phyloP scores from a whole-genome alignment of 92 coral and sea anemone species.

The Epizoanthus scotinus region DNA sequence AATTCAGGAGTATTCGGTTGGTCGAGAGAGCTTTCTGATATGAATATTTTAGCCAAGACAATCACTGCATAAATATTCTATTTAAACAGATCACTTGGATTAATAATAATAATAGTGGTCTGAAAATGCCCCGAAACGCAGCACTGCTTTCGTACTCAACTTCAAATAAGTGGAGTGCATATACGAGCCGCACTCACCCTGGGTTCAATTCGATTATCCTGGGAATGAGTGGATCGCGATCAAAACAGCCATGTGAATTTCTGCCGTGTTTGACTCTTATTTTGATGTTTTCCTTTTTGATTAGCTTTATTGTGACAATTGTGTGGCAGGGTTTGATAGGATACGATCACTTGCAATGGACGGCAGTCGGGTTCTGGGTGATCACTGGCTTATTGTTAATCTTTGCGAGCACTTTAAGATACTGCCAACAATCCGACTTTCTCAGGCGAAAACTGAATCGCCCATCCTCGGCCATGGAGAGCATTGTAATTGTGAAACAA shows the following conservation, averaged over 20 bases:
- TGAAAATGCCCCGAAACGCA: conserved; percentile 30
- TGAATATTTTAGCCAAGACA: conserved; percentile 24
- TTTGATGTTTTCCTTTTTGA: conserved; percentile 19
- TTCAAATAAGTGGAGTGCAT: conserved; percentile 28
- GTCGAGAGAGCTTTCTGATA: background rate
- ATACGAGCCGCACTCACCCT: conserved; percentile 9
- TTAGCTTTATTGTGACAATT: conserved; percentile 18
- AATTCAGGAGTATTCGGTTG: background rate
- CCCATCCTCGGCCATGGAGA: background rate
- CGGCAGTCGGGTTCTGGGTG: conserved; percentile 25
- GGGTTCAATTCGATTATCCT: conserved; percentile 29
- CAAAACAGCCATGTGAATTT: conserved; percentile 28
- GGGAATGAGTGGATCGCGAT: conserved; percentile 13
- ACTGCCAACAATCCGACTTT: conserved; percentile 12
- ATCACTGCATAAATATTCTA: conserved; percentile 36
- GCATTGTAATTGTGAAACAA: background rate
- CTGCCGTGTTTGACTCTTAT: conserved; percentile 27
- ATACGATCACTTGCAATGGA: conserved; percentile 21
- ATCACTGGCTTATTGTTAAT: conserved; percentile 1
- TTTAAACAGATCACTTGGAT: conserved; percentile 8
- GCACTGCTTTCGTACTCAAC: conserved; percentile 11
- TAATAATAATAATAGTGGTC: background rate
- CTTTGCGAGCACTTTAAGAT: conserved; percentile 24
- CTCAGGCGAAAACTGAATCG: conserved; percentile 13
- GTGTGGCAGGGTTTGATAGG: conserved; percentile 35